Conservation (phyloP, 1,140 invertebrate species). For the Euura lappo region DNA sequence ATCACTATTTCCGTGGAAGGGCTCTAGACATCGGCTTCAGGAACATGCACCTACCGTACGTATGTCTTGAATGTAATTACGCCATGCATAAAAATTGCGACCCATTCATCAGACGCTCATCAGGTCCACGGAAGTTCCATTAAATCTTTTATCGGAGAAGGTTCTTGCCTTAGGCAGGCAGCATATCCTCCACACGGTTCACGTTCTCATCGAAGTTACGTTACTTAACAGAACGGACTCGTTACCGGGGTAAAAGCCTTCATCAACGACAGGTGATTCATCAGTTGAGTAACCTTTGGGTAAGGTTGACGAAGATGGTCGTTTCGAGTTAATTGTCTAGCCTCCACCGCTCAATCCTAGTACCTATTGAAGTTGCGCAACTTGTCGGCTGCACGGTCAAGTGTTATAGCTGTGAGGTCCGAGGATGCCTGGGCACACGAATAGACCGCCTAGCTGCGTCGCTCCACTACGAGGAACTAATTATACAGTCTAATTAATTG, state of each 20-base stretch:
- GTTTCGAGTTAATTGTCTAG: not conserved
- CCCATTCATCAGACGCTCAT: not conserved
- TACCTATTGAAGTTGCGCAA: not conserved
- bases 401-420: not conserved
- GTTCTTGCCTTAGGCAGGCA: not conserved
- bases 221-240: not conserved
- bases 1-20: too few relatives aligned
- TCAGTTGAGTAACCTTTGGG: not conserved
- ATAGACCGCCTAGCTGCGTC: not conserved
- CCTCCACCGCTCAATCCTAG: not conserved
- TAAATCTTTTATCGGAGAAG: not conserved
- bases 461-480: not conserved
- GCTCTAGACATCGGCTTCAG: too few relatives aligned
- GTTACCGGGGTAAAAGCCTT: not conserved
- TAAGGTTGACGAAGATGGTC: not conserved
- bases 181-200: not conserved
- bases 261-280: conserved; percentile 2
- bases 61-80: not conserved
- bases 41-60: too few relatives aligned
- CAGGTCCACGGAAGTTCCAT: not conserved
- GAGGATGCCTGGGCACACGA: not conserved
- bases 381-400: not conserved
- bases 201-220: not conserved
- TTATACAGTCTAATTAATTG: conserved; percentile 7
- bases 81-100: not conserved